These are phyloP conservation scores for Chiridota heheva DNA, from an alignment of 35 echinoderm and acorn worm genomes.

Conservation along the genomic window DNA sequence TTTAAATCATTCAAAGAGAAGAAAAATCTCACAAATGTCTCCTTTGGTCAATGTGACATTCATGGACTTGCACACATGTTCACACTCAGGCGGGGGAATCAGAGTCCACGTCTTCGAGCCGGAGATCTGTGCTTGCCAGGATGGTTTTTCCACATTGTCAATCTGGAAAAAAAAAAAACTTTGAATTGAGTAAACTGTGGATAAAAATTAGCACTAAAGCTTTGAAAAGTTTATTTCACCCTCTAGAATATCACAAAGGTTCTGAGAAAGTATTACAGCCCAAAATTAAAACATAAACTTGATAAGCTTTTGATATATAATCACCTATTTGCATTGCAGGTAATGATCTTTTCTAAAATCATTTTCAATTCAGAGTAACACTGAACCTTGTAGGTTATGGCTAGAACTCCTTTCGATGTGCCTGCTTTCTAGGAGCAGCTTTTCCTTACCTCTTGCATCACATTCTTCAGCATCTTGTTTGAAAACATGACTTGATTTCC, in stretches of 20 bases:
- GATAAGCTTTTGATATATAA: too few species aligned
- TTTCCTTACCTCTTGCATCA: too few species aligned
- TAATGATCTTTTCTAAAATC: too few species aligned
- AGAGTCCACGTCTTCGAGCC: constrained; percentile 90
- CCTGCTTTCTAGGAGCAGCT: too few species aligned
- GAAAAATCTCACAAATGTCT: constrained; percentile 85
- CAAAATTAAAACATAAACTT: too few species aligned
- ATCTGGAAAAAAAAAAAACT: constrained; percentile 60
- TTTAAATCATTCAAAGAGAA: neutral
- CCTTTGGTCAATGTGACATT: constrained; percentile 70
- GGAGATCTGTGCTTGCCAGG: constrained; percentile 91
- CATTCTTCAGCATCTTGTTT: too few species aligned
- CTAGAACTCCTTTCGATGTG: too few species aligned
- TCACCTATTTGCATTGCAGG: too few species aligned
- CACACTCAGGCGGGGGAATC: constrained; percentile 85
- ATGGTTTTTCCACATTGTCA: constrained; percentile 77
- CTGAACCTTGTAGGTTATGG: too few species aligned
- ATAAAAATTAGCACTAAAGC: neutral
- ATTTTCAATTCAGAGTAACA: too few species aligned
- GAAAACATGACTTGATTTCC: too few species aligned
- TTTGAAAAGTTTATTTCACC: neutral
- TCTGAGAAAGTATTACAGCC: neutral
- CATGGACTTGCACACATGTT: constrained; percentile 62
- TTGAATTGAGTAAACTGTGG: neutral
- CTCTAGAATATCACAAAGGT: neutral